These are phyloP conservation scores for Sterna hirundo DNA, from an alignment of 2,113 vertebrate species.

Conservation along the genomic window DNA sequence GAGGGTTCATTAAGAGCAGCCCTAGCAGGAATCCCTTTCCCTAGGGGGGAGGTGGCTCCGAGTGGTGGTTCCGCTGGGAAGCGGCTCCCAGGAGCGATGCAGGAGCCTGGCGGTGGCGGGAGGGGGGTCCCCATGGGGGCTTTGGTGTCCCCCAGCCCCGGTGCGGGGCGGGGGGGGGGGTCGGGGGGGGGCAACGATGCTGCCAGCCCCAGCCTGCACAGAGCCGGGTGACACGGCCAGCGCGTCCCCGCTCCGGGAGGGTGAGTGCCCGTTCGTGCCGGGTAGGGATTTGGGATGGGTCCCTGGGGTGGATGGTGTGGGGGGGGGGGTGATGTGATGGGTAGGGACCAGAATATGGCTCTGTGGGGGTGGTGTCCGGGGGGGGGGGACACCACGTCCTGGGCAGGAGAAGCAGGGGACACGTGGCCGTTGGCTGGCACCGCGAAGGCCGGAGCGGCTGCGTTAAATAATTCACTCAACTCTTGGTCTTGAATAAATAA, in stretches of 20 bases:
- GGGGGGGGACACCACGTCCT: accelerated
- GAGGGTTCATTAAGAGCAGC: background rate
- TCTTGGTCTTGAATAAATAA: constrained; percentile 7
- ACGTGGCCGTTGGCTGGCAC: background rate
- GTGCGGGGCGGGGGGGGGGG: too few relatives aligned
- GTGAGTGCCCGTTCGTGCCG: background rate
- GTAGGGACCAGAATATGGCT: background rate
- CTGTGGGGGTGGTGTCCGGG: too few relatives aligned
- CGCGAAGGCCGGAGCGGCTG: background rate
- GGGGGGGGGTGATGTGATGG: accelerated
- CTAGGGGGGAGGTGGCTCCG: background rate
- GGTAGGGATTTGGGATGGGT: background rate
- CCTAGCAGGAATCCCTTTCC: too few relatives aligned
- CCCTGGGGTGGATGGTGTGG: too few relatives aligned
- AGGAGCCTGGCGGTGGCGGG: too few relatives aligned
- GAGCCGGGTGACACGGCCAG: background rate
- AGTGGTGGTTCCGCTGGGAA: background rate
- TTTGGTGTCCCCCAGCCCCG: background rate
- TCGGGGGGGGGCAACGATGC: too few relatives aligned
- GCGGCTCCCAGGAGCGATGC: too few relatives aligned
- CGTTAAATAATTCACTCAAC: background rate
- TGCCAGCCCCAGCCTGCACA: background rate
- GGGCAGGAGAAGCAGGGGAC: background rate
- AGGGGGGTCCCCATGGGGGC: accelerated
- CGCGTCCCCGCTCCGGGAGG: accelerated